Evolutionary conservation across 2,797 vertebrate genomes (phyloP), one percentile per base, ranked within the genome.

Genomic region (Urophycis tenuis): DNA sequence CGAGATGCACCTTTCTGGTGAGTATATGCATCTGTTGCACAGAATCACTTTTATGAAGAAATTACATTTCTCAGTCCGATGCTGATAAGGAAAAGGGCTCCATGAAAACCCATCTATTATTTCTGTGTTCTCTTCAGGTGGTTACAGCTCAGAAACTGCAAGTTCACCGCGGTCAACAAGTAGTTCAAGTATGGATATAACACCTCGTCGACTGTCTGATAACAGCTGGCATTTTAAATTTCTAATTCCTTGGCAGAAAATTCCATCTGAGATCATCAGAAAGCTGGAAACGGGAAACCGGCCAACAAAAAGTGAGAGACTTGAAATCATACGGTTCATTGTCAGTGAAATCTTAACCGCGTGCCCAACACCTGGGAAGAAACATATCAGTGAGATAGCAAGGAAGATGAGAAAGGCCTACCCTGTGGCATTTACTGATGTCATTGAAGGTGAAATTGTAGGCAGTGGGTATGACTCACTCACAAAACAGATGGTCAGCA

Each of bases 331-430:
- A 31, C 17, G 74, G 9, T 35, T 79, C 10, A 67, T 74, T 12
- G 74, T 73, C 6, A 69, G 64, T 30, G 82, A 85, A 74, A 79
- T 82, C 32, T 22, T 81, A 36, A 74, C 60, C 3, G 17, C 76
- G 14, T 86, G 77, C 73, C 64, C 78, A 76, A 80, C 45, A 74
- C 77, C 81, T 33, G 34, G 69, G 22, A 85, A 77, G 34, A 85
- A 73, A 69, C 78, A 82, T 17, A 19, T 80, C 25, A 32, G 67
- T 70, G 76, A 79, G 29, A 79, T 77, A 14, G 75, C 81, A 29
- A 49, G 78, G 33, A 77, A 77, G 39, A 79, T 79, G 49, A 33
- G 25, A 10, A 25, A 22, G 69, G 32, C 15, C 5, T 77, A 77
- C 15, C 78, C 75, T 17, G 33, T 15, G 53, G 29, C 75, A 39